phyloP scores from a whole-genome alignment of 2,888 invertebrate species.

The Chrysolina americana region DNA sequence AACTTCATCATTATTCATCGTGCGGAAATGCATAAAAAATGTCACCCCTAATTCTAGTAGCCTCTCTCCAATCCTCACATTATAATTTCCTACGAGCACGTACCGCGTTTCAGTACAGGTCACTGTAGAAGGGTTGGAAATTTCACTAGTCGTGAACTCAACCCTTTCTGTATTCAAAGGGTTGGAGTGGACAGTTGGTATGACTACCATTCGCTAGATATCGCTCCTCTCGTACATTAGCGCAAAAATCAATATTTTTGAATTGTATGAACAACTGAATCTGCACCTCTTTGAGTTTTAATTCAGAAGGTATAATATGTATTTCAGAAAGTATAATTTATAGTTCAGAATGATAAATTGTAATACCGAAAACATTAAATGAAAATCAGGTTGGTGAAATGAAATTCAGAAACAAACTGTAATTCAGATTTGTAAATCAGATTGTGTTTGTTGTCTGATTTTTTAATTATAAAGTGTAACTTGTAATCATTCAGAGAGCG shows the following conservation, averaged over 20 bases:
- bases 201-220: neutral
- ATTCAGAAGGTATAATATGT: no score
- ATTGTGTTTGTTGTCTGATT: no score
- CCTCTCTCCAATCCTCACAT: conserved; percentile 3
- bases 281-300: no score
- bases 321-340: no score
- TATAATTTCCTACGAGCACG: neutral
- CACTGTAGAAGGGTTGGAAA: conserved; percentile 8
- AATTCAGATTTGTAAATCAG: no score
- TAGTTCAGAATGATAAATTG: no score
- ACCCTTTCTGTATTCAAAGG: conserved; percentile 13
- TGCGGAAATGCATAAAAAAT: conserved; percentile 2
- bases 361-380: no score
- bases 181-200: neutral
- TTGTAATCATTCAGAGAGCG: no score
- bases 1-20: neutral
- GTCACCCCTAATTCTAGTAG: conserved; percentile 3
- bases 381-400: no score
- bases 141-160: neutral
- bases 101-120: neutral
- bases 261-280: neutral
- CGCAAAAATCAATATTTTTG: conserved; percentile 9
- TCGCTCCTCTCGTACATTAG: neutral
- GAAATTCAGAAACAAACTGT: no score
- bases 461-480: no score